Evolutionary conservation across 2,797 vertebrate genomes (phyloP).

Genomic region (Hirundo rustica): DNA sequence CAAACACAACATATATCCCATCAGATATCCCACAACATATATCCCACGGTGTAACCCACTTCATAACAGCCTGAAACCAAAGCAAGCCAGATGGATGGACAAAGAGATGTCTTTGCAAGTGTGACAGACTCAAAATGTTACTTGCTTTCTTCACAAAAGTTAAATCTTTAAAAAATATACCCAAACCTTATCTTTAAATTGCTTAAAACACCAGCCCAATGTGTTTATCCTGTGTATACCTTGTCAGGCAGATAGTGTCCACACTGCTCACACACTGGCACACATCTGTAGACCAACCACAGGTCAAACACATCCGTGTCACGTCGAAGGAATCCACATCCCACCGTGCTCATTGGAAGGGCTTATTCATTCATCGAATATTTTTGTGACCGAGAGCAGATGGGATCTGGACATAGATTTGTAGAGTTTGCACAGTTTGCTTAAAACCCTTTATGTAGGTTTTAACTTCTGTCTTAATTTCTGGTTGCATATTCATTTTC

Average conservation of each 20-base stretch:
- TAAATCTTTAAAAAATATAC: background rate
- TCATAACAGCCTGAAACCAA: background rate
- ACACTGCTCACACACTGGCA: background rate
- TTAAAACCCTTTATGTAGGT: conserved; percentile 49
- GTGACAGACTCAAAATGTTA: background rate
- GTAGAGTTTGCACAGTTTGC: background rate
- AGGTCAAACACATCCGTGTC: background rate
- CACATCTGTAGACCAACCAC: background rate
- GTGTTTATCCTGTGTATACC: background rate
- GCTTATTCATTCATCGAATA: background rate
- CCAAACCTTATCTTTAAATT: background rate
- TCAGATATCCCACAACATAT: background rate
- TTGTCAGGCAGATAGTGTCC: background rate
- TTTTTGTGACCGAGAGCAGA: background rate
- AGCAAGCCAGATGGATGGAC: background rate
- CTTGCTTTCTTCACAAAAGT: background rate
- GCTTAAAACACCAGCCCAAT: background rate
- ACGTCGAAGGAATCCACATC: background rate
- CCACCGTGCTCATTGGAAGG: background rate
- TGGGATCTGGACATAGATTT: background rate
- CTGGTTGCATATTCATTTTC: conserved; percentile 73
- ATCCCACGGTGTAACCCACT: background rate
- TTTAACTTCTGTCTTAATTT: conserved; percentile 75
- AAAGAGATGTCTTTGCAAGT: background rate
- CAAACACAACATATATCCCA: background rate